Evolutionary conservation across 2,888 invertebrate species (phyloP).

Genomic region (Rhagium mordax): DNA sequence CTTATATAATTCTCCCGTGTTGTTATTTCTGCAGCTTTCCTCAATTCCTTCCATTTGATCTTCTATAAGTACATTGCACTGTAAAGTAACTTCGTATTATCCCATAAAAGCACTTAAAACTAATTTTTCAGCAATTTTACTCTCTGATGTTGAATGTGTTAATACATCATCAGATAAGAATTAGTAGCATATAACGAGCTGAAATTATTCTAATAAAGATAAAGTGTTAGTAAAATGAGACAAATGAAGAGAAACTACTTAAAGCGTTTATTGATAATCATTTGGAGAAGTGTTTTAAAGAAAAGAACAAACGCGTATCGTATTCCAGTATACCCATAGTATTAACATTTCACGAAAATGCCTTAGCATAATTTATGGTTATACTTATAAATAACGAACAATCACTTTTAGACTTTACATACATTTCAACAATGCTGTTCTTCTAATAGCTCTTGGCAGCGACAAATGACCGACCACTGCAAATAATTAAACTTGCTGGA

Average conservation of each 20-base stretch:
- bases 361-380: too few species aligned
- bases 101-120: too few species aligned
- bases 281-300: neutral
- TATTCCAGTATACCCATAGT: too few species aligned
- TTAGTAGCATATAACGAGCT: neutral
- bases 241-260: neutral
- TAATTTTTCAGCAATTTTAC: too few species aligned
- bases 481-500: constrained; percentile 24
- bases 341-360: too few species aligned
- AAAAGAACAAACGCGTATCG: too few species aligned
- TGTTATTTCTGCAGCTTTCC: too few species aligned
- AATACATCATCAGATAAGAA: neutral
- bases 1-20: too few species aligned
- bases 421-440: constrained; percentile 31
- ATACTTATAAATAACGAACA: neutral
- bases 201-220: neutral
- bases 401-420: neutral
- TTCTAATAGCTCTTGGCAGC: constrained; percentile 7
- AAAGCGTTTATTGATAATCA: neutral
- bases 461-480: constrained; percentile 2
- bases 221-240: neutral
- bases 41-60: too few species aligned
- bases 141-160: too few species aligned
- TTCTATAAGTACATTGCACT: too few species aligned
- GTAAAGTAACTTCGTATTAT: too few species aligned